A percentile compares a stretch with the other conserved stretches of the same genome.
phyloP scores from a whole-genome alignment of 2,888 invertebrate genomes.

The Ferdinandea cuprea region DNA sequence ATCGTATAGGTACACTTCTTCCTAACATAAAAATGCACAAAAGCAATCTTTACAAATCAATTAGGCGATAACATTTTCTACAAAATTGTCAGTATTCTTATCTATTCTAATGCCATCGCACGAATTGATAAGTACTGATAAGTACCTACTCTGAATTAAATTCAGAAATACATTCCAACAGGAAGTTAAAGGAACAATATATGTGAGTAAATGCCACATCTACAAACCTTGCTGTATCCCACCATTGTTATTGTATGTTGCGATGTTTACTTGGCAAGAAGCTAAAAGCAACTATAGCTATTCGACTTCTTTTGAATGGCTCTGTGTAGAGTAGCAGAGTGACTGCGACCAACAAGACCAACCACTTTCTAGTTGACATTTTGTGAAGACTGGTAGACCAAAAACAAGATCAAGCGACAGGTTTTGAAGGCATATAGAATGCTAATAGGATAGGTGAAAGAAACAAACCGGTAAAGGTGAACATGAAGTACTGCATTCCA shows the following conservation, averaged over 20 bases:
- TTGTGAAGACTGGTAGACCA: neutral
- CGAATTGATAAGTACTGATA: too few relatives aligned
- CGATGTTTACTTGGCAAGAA: conserved; percentile 40
- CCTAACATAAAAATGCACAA: conserved; percentile 79
- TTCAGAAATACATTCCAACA: too few relatives aligned
- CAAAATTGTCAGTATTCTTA: too few relatives aligned
- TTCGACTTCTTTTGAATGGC: conserved; percentile 11
- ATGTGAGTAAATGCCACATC: conserved; percentile 45
- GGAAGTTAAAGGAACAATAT: neutral
- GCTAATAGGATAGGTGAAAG: neutral
- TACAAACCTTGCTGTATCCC: conserved; percentile 75
- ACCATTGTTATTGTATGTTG: conserved; percentile 77
- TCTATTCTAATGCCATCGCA: too few relatives aligned
- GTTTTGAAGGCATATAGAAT: conserved; percentile 33
- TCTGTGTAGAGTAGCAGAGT: conserved; percentile 5
- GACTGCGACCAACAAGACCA: neutral
- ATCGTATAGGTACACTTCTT: conserved; percentile 86
- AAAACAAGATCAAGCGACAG: conserved; percentile 55
- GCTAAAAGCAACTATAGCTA: conserved; percentile 45
- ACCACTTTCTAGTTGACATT: conserved; percentile 53
- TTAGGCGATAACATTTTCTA: conserved; percentile 10
- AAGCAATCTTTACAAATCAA: conserved; percentile 36
- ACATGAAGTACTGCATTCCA: neutral
- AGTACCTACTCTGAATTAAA: too few relatives aligned
- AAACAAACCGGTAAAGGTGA: conserved; percentile 59